Conservation (phyloP, 1,140 invertebrate species). For the Berghia stephanieae region DNA sequence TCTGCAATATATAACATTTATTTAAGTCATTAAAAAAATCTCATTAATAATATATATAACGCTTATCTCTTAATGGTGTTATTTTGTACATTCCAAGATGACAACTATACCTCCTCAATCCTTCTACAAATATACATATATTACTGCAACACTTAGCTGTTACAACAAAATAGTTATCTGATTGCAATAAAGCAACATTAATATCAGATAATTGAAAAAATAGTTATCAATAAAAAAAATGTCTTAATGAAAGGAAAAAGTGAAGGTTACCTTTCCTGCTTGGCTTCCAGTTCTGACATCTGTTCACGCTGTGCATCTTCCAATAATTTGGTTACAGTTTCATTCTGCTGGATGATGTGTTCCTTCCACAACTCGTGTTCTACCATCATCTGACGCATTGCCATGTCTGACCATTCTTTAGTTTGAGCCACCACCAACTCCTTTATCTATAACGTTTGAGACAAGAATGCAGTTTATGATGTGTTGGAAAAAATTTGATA, state of each 20-base stretch:
- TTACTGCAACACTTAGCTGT: neutral
- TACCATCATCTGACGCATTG: constrained; percentile 87
- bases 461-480: neutral
- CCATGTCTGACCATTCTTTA: constrained; percentile 91
- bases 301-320: constrained; percentile 84
- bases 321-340: constrained; percentile 86
- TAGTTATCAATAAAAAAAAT: neutral
- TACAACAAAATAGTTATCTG: neutral
- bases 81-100: too few species aligned
- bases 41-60: neutral
- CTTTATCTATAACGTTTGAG: constrained; percentile 45
- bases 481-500: too few species aligned
- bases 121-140: neutral
- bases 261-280: constrained; percentile 81
- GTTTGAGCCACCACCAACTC: constrained; percentile 76
- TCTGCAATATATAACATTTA: constrained; percentile 69
- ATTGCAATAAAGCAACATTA: neutral
- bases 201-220: neutral
- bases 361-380: constrained; percentile 86
- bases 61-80: too few species aligned
- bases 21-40: neutral
- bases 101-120: too few species aligned
- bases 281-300: constrained; percentile 87
- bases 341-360: constrained; percentile 86
- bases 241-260: neutral